Evolutionary conservation across 1,140 invertebrate genomes (phyloP), one percentile per base, ranked within the genome.

Genomic region (Coboldia fuscipes): DNA sequence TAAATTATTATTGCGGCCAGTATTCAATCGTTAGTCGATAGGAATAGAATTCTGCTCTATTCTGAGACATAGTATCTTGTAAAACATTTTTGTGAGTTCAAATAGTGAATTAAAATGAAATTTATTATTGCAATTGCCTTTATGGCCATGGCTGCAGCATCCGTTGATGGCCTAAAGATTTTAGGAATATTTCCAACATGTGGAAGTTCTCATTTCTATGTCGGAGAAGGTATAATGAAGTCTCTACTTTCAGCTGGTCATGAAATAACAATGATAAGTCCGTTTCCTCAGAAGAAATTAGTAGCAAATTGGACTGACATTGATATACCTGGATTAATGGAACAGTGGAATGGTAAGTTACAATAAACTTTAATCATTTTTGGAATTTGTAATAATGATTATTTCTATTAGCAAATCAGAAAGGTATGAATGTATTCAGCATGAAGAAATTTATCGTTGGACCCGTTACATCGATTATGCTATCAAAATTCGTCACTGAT

Each of bases 191-290:
- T 71, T 42, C 61, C 65, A 3, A 61, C 66, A 30, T 46, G 58
- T 0, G 63, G 67, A 2, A 61, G 58, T 21, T 75, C 70, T 45
- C 73, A 78, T 42, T 68, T 71, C 42, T 52, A 61, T 15, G 65
- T 71, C 13, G 69, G 70, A 39, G 51, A 66, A 24, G 18, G 43
- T 5, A 47, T 62, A 31, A 33, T 62, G 0, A 52, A 55, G 26
- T 49, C 49, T 26, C 39, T 66, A 22, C 47, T 52, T 0, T 37
- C 41, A 15, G 42, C 50, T 18, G 60, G 58, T n/a, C 63, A 65
- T 41, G 46, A 64, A 35, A 47, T 63, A 0, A 62, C 56, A 4
- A 48, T 60, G 3, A 49, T 62, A 4, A 58, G 53, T 34, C 51
- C 50, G 0, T 58, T 54, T 36, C 51, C 48, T n/a, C 42, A 53